Percentiles rank a stretch among this genome's conserved stretches.
Evolutionary conservation across 2,888 invertebrate species (phyloP).

Genomic region (Anarsia innoxiella): DNA sequence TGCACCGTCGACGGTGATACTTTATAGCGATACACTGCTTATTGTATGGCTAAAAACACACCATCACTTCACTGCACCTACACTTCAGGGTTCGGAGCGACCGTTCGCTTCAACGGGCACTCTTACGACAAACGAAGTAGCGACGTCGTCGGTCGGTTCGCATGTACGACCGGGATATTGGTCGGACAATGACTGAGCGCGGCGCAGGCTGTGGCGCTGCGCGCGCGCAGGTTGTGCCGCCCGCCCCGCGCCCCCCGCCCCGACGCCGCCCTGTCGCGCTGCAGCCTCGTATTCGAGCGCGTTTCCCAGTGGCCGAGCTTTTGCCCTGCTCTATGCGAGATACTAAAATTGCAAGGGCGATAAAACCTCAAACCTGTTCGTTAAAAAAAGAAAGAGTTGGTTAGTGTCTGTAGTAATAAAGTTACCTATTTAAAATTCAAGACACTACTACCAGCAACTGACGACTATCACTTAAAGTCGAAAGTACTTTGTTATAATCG

Average conservation of each 20-base stretch:
- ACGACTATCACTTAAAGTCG: background rate
- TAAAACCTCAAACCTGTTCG: slow-evolving; percentile 48
- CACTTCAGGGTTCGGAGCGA: slow-evolving; percentile 57
- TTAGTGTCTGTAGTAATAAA: too few species aligned
- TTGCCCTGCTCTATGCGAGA: slow-evolving; percentile 46
- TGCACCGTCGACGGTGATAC: slow-evolving; percentile 54
- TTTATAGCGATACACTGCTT: slow-evolving; percentile 69
- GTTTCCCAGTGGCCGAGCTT: slow-evolving; percentile 53
- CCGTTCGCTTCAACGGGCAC: slow-evolving; percentile 60
- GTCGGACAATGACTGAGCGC: slow-evolving; percentile 69
- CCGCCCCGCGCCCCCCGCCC: slow-evolving; percentile 22
- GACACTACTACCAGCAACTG: too few species aligned
- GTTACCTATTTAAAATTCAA: too few species aligned
- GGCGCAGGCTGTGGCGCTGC: slow-evolving; percentile 48
- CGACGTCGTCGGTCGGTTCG: slow-evolving; percentile 53
- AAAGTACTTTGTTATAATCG: background rate
- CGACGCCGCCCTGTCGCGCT: slow-evolving; percentile 23
- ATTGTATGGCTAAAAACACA: slow-evolving; percentile 71
- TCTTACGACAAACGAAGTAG: slow-evolving; percentile 56
- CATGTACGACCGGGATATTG: slow-evolving; percentile 61
- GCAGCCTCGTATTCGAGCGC: slow-evolving; percentile 41
- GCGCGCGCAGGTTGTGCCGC: slow-evolving; percentile 47
- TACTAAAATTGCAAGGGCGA: slow-evolving; percentile 51
- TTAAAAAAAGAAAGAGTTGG: slow-evolving; percentile 29
- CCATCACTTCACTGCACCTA: slow-evolving; percentile 68